Conservation (phyloP, 2,113 vertebrate species). For the Rhabdornis inornatus region DNA sequence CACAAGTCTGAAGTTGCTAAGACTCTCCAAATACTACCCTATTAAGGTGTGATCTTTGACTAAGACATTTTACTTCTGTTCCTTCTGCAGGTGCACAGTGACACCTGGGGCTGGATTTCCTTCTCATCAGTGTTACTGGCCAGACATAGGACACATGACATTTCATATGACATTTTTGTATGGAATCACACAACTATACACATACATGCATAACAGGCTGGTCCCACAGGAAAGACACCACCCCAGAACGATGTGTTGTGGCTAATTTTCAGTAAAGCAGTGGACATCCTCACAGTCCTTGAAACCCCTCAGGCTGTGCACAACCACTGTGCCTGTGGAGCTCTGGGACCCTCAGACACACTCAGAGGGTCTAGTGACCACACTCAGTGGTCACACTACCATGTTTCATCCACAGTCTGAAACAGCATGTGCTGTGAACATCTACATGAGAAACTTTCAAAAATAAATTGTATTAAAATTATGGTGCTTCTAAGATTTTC, state of each 20-base stretch:
- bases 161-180: background rate
- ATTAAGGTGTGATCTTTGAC: background rate
- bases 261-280: background rate
- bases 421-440: background rate
- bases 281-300: background rate
- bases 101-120: background rate
- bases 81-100: background rate
- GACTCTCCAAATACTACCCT: background rate
- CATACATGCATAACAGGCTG: accelerated
- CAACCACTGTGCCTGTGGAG: background rate
- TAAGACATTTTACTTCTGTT: background rate
- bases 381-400: background rate
- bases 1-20: background rate
- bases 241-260: accelerated
- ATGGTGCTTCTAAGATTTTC: background rate
- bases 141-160: background rate
- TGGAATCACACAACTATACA: background rate
- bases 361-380: background rate
- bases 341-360: background rate
- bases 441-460: background rate
- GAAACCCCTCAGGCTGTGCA: background rate
- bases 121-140: background rate
- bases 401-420: accelerated
- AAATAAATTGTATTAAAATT: background rate
- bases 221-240: background rate